A percentile compares a stretch with the other conserved stretches of the same genome.
Conservation (phyloP, 2,888 invertebrate species). For the Trichogramma dendrolimi region DNA sequence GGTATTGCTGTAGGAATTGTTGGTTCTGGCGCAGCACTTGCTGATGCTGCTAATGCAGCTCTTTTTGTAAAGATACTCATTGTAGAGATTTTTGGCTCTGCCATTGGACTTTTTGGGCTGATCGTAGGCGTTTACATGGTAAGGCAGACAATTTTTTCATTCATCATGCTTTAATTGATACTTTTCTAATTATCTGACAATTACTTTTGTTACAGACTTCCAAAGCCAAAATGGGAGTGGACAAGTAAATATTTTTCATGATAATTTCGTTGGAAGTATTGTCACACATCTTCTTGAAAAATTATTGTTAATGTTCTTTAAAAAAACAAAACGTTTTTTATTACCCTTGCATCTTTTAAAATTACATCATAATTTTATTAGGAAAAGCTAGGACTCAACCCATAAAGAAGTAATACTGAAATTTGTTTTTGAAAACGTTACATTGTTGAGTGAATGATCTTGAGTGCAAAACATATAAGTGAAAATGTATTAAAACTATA, state of each 20-base stretch:
- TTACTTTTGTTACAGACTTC: constrained; percentile 56
- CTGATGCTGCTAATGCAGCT: constrained; percentile 94
- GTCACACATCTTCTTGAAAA: constrained; percentile 15
- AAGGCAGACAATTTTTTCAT: constrained; percentile 33
- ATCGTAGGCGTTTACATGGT: constrained; percentile 96
- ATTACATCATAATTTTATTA: neutral
- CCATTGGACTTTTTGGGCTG: constrained; percentile 96
- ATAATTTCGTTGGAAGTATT: constrained; percentile 21
- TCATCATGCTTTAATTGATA: neutral
- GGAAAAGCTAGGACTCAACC: no score
- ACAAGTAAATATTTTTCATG: constrained; percentile 7
- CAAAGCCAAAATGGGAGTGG: constrained; percentile 69
- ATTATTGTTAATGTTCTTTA: neutral
- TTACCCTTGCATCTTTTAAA: neutral
- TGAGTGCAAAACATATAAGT: neutral
- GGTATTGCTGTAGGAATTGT: constrained; percentile 97
- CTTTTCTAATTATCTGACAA: neutral
- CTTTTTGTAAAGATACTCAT: constrained; percentile 98
- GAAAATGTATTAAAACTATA: neutral
- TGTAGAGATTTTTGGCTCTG: constrained; percentile 98
- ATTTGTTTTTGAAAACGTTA: no score
- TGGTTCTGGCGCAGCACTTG: constrained; percentile 94
- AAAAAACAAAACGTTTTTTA: neutral
- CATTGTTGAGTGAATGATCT: no score
- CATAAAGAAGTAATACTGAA: no score